Evolutionary conservation across 2,113 vertebrate species (phyloP), one percentile per base, ranked within the genome.

Genomic region (Tragelaphus buxtoni): DNA sequence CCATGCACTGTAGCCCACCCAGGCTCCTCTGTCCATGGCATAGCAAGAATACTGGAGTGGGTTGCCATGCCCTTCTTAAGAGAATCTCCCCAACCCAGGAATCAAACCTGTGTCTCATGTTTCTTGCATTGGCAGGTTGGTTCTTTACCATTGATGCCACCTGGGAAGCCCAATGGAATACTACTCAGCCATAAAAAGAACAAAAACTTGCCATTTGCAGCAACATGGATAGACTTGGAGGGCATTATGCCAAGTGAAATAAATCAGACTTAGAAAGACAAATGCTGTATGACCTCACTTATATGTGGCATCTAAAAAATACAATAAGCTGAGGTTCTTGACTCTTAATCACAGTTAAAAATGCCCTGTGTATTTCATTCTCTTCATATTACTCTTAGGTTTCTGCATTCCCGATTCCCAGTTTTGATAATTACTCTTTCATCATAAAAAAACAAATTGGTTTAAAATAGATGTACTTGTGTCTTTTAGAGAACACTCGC

Each of bases 341-440:
- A 32, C 5, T 18, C 32, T 45, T 12, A 24, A 11, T 32, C 20
- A 18, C 18, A 1, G 1, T 32, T 55, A 5, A 7, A 3, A 20
- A 5, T 10, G 20, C 20, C 39, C 18, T 32, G 1, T 8, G 2
- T 17, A 2, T 61, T 39, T 26, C 30, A 4, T 63, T 58, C 20
- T 24, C 84, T 63, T 74, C 20, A 1, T 9, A 32, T 42, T 39
- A 39, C 10, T 32, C 45, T 26, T 26, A 32, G 13, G 18, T 65
- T 49, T 30, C 74, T 18, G 17, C 72, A 17, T 76, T 76, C 42
- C 10, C 24, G 42, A 32, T 7, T 65, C 3, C 3, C n/a, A 30
- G 14, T 11, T 45, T 45, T 76, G 39, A 45, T 30, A 45, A 30
- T 87, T 49, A 58, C 9, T 14, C 42, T 51, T 22, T 77, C 65